A percentile compares a stretch with the other conserved stretches of the same genome.
These are phyloP conservation scores for Drosophila mercatorum DNA, from an alignment of 2,888 invertebrate genomes.

Conservation along the genomic window DNA sequence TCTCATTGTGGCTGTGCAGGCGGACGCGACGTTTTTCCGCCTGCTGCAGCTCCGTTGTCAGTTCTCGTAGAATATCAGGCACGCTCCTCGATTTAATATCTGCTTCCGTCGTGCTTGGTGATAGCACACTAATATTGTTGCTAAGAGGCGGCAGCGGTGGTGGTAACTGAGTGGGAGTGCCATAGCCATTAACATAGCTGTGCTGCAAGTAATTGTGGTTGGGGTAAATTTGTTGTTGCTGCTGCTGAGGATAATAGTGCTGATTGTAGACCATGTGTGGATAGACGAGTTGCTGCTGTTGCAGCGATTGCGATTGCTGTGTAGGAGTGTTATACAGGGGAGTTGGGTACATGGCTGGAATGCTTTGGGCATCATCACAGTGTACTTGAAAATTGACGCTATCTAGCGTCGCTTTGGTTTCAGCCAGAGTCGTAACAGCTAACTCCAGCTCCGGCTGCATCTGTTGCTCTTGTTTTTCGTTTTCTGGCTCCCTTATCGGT, in stretches of 20 bases:
- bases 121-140: constrained; percentile 17
- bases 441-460: constrained; percentile 41
- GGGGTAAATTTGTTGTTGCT: constrained; percentile 48
- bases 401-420: constrained; percentile 72
- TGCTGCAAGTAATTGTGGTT: constrained; percentile 84
- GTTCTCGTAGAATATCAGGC: constrained; percentile 90
- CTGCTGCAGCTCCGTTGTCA: constrained; percentile 88
- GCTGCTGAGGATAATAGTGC: constrained; percentile 51
- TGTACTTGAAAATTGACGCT: constrained; percentile 70
- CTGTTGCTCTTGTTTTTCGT: constrained; percentile 17
- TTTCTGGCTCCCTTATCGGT: constrained; percentile 1
- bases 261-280: constrained; percentile 60
- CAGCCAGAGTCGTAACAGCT: constrained; percentile 61
- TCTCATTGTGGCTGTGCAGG: constrained; percentile 86
- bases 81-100: constrained; percentile 87
- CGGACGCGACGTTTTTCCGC: constrained; percentile 85
- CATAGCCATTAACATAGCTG: constrained; percentile 57
- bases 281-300: constrained; percentile 42
- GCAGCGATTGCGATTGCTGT: constrained; percentile 53
- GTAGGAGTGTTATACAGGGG: constrained; percentile 39
- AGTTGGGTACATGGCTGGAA: constrained; percentile 65
- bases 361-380: constrained; percentile 72
- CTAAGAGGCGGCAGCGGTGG: constrained; percentile 4
- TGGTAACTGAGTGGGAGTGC: constrained; percentile 50
- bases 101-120: constrained; percentile 37